Evolutionary conservation across 2,888 invertebrate species (phyloP).

Genomic region (Drosophila lacicola): DNA sequence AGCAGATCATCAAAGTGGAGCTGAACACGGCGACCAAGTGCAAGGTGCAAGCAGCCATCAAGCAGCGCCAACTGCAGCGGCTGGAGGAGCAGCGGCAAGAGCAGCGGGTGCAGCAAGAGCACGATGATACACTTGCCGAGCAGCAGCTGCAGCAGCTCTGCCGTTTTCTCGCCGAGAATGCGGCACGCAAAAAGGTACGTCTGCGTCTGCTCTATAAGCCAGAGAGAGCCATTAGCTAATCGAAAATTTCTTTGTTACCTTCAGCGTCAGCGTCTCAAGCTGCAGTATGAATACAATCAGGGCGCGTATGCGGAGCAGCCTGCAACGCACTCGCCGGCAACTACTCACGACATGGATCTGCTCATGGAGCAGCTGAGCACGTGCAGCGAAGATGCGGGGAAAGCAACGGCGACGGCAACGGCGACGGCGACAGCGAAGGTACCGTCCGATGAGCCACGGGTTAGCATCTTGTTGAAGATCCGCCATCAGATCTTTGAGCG

Average conservation of each 20-base stretch:
- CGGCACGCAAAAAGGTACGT: conserved; percentile 76
- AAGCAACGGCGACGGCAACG: neutral
- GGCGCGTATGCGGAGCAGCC: conserved; percentile 15
- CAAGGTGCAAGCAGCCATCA: conserved; percentile 65
- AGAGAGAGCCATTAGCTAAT: conserved; percentile 4
- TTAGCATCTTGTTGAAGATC: conserved; percentile 81
- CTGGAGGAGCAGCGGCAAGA: conserved; percentile 16
- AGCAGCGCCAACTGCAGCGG: conserved; percentile 50
- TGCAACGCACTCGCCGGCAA: neutral
- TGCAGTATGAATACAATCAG: conserved; percentile 25
- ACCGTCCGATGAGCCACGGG: conserved; percentile 40
- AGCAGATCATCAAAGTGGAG: conserved; percentile 50
- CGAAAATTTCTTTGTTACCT: neutral
- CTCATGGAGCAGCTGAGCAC: conserved; percentile 50
- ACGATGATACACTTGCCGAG: conserved; percentile 55
- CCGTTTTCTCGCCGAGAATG: conserved; percentile 82
- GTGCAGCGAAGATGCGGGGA: conserved; percentile 23
- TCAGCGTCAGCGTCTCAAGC: conserved; percentile 56
- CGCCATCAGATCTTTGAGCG: conserved; percentile 83
- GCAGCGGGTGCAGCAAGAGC: conserved; percentile 15
- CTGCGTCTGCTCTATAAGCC: neutral
- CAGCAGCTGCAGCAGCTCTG: conserved; percentile 81
- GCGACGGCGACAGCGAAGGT: conserved; percentile 8
- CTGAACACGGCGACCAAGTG: conserved; percentile 58
- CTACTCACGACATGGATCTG: conserved; percentile 47